These are phyloP conservation scores for Ctenicera cuprea DNA, from an alignment of 2,888 invertebrate genomes.

Conservation along the genomic window DNA sequence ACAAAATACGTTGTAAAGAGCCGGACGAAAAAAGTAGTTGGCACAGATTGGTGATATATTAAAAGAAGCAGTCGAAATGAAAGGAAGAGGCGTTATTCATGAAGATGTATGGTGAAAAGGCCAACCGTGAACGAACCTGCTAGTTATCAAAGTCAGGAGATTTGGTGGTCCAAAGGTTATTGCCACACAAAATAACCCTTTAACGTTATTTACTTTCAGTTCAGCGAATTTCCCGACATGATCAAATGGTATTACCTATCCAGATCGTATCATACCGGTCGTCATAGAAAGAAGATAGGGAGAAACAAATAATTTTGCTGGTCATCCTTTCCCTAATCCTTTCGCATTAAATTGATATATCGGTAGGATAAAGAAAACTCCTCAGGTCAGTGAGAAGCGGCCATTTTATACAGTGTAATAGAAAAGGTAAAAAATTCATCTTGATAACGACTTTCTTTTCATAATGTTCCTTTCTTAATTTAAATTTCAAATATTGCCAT, in stretches of 20 bases:
- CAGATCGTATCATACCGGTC: constrained; percentile 9
- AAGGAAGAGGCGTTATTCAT: constrained; percentile 47
- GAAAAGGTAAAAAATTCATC: constrained; percentile 33
- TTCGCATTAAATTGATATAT: constrained; percentile 42
- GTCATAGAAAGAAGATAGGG: constrained; percentile 14
- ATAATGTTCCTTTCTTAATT: constrained; percentile 19
- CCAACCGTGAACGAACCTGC: constrained; percentile 41
- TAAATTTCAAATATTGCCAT: constrained; percentile 27
- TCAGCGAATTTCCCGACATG: constrained; percentile 12
- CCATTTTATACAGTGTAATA: constrained; percentile 30
- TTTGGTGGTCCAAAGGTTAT: constrained; percentile 43
- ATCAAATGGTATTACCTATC: constrained; percentile 8
- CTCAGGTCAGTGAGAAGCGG: constrained; percentile 13
- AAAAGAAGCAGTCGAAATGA: constrained; percentile 50
- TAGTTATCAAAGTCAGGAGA: constrained; percentile 48
- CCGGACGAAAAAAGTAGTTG: constrained; percentile 42
- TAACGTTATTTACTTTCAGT: constrained; percentile 36
- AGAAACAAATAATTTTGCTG: constrained; percentile 34
- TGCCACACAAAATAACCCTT: constrained; percentile 42
- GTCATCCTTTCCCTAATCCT: constrained; percentile 35
- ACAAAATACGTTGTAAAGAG: constrained; percentile 44
- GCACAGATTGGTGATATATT: constrained; percentile 53
- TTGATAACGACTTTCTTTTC: constrained; percentile 16
- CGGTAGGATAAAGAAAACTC: constrained; percentile 30
- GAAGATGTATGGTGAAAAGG: constrained; percentile 47